phyloP scores from a whole-genome alignment of 2,113 vertebrate species.

The Potamarius usumacintae region DNA sequence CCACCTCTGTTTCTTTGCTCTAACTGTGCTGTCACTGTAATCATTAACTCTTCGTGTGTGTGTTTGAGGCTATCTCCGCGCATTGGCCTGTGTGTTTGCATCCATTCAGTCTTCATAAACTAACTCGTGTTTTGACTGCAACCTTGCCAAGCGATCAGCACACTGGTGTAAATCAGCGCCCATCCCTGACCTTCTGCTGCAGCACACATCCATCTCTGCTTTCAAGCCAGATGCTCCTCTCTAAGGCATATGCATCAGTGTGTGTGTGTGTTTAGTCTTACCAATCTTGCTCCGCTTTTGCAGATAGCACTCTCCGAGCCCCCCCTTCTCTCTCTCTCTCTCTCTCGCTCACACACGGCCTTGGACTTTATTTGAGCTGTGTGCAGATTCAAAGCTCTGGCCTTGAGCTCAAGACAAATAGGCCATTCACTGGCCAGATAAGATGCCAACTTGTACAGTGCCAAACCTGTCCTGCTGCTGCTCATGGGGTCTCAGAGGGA shows the following conservation, averaged over 20 bases:
- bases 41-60: constrained; percentile 38
- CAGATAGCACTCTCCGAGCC: neutral
- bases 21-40: constrained; percentile 29
- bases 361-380: constrained; percentile 24
- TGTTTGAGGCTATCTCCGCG: neutral
- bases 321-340: constrained; percentile 22
- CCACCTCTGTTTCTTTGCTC: constrained; percentile 4
- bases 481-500: neutral
- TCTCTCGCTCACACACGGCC: constrained; percentile 39
- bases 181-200: constrained; percentile 14
- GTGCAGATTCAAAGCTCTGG: constrained; percentile 23
- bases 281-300: constrained; percentile 3
- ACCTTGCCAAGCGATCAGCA: constrained; percentile 6
- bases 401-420: constrained; percentile 45
- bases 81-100: constrained; percentile 12
- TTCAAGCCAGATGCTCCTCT: constrained; percentile 20
- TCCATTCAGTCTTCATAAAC: constrained; percentile 16
- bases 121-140: constrained; percentile 31
- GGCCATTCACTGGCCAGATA: constrained; percentile 45
- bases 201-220: constrained; percentile 10
- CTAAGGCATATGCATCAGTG: neutral
- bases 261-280: neutral
- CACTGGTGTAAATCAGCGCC: constrained; percentile 1
- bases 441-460: constrained; percentile 32
- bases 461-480: neutral